Evolutionary conservation across 2,113 vertebrate genomes (phyloP).

Genomic region (Sigmodon hispidus): DNA sequence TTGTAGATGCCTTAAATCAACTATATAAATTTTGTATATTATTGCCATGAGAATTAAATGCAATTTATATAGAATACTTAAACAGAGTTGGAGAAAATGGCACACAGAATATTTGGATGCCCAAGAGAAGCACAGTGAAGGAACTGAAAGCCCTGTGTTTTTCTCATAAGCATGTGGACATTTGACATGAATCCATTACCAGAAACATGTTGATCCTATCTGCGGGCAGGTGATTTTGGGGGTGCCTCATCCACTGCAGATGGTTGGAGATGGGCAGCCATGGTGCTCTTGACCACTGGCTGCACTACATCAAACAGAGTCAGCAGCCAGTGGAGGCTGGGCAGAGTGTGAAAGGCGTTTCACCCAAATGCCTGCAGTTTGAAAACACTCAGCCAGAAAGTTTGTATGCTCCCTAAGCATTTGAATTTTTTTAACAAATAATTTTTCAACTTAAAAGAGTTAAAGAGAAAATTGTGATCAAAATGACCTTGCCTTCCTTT

Average conservation of each 20-base stretch:
- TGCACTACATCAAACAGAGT: neutral
- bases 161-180: neutral
- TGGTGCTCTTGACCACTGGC: neutral
- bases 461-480: constrained; percentile 45
- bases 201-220: neutral
- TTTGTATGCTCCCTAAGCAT: constrained; percentile 62
- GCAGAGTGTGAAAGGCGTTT: neutral
- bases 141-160: too few species aligned
- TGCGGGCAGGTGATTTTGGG: neutral
- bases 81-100: neutral
- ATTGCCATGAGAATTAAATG: neutral
- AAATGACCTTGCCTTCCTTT: constrained; percentile 68
- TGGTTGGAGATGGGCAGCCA: neutral
- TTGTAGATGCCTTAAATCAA: constrained; percentile 25
- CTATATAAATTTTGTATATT: neutral
- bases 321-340: neutral
- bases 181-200: neutral
- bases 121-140: neutral
- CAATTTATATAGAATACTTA: neutral
- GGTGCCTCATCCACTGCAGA: neutral
- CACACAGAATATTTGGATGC: neutral
- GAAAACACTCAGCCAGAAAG: constrained; percentile 10
- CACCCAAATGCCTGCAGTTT: neutral
- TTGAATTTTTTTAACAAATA: constrained; percentile 69
- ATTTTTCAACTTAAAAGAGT: constrained; percentile 69